Percentiles rank a stretch among this genome's conserved stretches.
These are phyloP conservation scores for Tetragnatha montana DNA, from an alignment of 2,888 invertebrate species.

Conservation along the genomic window DNA sequence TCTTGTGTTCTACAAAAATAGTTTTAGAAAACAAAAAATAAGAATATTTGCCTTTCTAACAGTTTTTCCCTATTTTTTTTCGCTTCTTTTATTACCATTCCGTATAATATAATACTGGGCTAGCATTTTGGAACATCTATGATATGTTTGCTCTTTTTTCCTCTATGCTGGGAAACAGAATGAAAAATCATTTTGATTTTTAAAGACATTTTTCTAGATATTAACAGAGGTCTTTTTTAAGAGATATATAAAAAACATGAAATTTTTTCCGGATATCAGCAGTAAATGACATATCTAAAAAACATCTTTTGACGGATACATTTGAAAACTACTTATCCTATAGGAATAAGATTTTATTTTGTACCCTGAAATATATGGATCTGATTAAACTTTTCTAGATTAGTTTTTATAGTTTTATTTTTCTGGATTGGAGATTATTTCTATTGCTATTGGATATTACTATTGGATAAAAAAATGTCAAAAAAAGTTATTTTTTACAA, in stretches of 20 bases:
- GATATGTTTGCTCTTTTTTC: background rate
- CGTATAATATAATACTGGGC: slow-evolving; percentile 20
- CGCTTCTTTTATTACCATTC: background rate
- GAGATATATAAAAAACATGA: background rate
- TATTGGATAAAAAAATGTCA: too few relatives aligned
- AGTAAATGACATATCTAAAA: slow-evolving; percentile 7
- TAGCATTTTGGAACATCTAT: slow-evolving; percentile 11
- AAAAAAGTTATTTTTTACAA: too few relatives aligned
- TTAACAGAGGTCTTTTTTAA: slow-evolving; percentile 7
- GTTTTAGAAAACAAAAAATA: too few relatives aligned
- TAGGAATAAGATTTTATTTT: background rate
- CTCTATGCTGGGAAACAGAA: background rate
- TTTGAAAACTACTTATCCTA: background rate
- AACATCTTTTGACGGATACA: background rate
- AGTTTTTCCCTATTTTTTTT: background rate
- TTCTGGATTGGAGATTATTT: too few relatives aligned
- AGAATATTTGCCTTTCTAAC: background rate
- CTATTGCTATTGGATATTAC: too few relatives aligned
- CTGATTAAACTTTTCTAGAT: too few relatives aligned
- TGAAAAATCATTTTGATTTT: background rate
- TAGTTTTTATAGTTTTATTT: too few relatives aligned
- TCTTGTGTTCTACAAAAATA: too few relatives aligned
- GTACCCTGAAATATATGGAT: too few relatives aligned
- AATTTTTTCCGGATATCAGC: slow-evolving; percentile 16
- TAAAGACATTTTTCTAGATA: slow-evolving; percentile 25